Percentiles rank a stretch among this genome's conserved stretches.
These are phyloP conservation scores for Neodon shergylaensis DNA, from an alignment of 2,113 vertebrate genomes.

Conservation along the genomic window DNA sequence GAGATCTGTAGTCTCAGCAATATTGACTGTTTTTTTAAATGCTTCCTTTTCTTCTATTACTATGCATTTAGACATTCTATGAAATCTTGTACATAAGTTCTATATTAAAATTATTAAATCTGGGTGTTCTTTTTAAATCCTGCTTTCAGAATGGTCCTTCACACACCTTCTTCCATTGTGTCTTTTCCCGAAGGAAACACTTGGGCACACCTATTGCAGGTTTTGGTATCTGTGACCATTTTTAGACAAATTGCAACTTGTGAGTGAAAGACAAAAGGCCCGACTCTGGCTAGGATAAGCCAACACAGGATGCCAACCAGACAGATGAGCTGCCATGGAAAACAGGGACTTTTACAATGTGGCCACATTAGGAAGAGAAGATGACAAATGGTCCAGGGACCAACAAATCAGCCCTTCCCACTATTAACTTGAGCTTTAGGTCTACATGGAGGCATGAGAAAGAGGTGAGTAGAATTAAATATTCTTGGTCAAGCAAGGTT, in stretches of 20 bases:
- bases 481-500: background rate
- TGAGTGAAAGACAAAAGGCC: background rate
- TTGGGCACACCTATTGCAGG: background rate
- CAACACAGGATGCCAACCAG: background rate
- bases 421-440: background rate
- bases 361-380: no score
- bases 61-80: background rate
- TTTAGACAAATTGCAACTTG: background rate
- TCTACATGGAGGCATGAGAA: no score
- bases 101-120: constrained; percentile 14
- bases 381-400: background rate
- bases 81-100: background rate
- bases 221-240: background rate
- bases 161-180: background rate
- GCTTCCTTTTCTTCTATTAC: background rate
- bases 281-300: background rate
- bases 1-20: background rate
- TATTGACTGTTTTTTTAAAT: background rate
- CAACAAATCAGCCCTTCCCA: no score
- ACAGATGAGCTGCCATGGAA: background rate
- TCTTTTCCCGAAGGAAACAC: background rate
- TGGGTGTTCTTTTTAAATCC: background rate
- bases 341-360: background rate
- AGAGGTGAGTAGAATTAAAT: background rate
- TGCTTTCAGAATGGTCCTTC: background rate